Base-by-base conservation (phyloP, 2,113 vertebrate genomes). In the Hippocampus abdominalis region DNA sequence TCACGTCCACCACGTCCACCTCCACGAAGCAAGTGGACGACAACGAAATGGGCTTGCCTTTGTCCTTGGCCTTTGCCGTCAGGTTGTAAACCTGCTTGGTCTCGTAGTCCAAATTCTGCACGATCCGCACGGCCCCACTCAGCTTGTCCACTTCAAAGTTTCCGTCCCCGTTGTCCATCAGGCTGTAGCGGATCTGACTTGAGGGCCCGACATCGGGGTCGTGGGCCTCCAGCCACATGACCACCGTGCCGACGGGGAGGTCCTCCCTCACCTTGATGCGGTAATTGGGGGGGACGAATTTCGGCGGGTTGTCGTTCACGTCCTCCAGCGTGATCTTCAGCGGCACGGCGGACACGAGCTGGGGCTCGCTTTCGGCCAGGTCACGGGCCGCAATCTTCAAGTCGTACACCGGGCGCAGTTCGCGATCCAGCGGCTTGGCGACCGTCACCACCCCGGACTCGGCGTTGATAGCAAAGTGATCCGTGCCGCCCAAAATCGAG, bases 141-240 rank as follows among this genome's bases (percentile, higher is more conserved):
- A 97, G 87, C 82, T 98, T 98, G 86, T 99, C 97, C 11, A 98
- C 94, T 46, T 99, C 97, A 44, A 98, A 98, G 60, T 89, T 90
- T 29, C 95, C 94, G 3, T 97, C 95, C 27, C 94, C 95, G 0
- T 87, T 93, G 76, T 98, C 97, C 66, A 93, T 66, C 21, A 98
- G 94, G 73, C 94, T 96, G 84, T 96, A 99, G 9, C 96, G 92
- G 75, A 99, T 93, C 86, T 98, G 96, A 77, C 97, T 91, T n/a
- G 96, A 94, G 21, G 94, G 92, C 16, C 96, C 97, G 1, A 94
- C 18, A 60, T 98, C 97, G 0, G 94, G 94, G 84, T 99, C 97
- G 0, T 96, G 89, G 56, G 97, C 95, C 84, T 99, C 96, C 42
- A 98, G 82, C 96, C 97, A 98, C 13, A 89, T 95, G 61, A 98